phyloP scores from a whole-genome alignment of 2,888 invertebrate genomes.

The Tuta absoluta region DNA sequence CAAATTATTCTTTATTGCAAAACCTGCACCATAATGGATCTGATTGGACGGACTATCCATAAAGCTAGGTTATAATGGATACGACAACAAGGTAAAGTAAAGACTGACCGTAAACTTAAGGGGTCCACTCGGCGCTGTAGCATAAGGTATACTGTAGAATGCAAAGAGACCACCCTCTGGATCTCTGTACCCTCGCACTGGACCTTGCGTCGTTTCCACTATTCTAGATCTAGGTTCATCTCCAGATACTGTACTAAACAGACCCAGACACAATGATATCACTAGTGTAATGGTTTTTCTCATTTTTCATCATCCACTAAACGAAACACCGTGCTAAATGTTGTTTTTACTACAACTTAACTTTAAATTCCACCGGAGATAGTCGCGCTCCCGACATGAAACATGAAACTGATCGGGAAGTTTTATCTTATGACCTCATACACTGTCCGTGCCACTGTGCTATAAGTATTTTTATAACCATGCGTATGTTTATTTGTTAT shows the following conservation, averaged over 20 bases:
- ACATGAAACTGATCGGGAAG: background rate
- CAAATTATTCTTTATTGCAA: too few species aligned
- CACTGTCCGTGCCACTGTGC: background rate
- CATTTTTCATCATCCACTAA: background rate
- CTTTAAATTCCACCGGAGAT: background rate
- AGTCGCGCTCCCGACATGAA: background rate
- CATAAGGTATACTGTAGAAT: constrained; percentile 59
- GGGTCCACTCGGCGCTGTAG: constrained; percentile 53
- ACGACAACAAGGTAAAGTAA: background rate
- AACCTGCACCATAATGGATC: too few species aligned
- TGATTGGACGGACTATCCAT: too few species aligned
- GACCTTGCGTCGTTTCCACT: constrained; percentile 48
- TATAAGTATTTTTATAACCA: constrained; percentile 1
- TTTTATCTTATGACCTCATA: constrained; percentile 5
- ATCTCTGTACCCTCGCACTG: constrained; percentile 48
- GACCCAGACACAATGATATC: background rate
- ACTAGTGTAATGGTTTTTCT: background rate
- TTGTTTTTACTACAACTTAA: background rate
- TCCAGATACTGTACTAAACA: background rate
- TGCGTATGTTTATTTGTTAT: background rate
- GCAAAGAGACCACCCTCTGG: constrained; percentile 41
- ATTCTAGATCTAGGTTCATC: constrained; percentile 12
- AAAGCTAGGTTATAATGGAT: background rate
- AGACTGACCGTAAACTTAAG: constrained; percentile 51
- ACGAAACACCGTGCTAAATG: background rate